Evolutionary conservation across 2,797 vertebrate genomes (phyloP).

Genomic region (Phalanger gymnotis): DNA sequence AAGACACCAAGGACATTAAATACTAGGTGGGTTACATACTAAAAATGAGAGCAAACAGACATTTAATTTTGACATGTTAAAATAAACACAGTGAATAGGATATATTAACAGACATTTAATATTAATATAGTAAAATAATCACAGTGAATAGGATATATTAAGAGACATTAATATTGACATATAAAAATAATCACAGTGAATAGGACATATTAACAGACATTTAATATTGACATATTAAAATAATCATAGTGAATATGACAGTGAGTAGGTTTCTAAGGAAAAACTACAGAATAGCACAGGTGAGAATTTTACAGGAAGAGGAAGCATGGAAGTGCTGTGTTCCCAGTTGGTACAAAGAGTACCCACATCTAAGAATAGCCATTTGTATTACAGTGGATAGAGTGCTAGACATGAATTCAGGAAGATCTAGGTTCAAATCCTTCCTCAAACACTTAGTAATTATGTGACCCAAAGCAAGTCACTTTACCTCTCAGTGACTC

Average conservation of each 20-base stretch:
- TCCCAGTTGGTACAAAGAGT: neutral
- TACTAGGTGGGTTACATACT: neutral
- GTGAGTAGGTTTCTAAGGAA: neutral
- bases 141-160: neutral
- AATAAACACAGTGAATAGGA: neutral
- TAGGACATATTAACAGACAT: neutral
- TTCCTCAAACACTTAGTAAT: neutral
- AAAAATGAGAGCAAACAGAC: neutral
- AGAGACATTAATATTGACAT: neutral
- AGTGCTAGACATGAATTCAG: neutral
- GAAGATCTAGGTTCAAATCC: neutral
- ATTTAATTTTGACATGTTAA: neutral
- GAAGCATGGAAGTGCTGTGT: neutral
- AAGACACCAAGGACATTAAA: neutral
- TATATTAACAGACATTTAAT: too few species aligned
- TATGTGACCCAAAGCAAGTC: neutral
- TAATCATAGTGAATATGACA: neutral
- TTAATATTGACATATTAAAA: neutral
- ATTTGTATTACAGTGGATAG: neutral
- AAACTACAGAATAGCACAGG: neutral
- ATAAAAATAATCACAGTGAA: neutral
- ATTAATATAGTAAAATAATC: too few species aligned
- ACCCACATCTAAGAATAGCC: neutral
- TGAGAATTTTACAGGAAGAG: neutral
- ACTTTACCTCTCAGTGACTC: neutral